A percentile compares a stretch with the other conserved stretches of the same genome.
phyloP scores from a whole-genome alignment of 2,113 vertebrate genomes.

The Procavia capensis region DNA sequence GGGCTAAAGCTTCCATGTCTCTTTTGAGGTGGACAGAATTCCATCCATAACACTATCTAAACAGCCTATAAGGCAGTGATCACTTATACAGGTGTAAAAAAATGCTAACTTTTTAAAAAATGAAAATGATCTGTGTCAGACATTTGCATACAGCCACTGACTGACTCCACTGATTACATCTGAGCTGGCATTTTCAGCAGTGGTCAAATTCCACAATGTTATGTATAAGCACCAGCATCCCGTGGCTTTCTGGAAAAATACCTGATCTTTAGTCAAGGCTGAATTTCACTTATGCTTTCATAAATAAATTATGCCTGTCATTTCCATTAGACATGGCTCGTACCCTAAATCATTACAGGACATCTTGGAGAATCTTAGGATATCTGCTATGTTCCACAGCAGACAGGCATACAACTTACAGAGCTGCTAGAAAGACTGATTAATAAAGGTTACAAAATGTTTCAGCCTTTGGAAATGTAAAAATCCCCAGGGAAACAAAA shows the following conservation, averaged over 20 bases:
- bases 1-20: too few species aligned
- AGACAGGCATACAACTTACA: not conserved
- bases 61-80: not conserved
- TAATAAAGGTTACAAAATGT: not conserved
- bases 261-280: not conserved
- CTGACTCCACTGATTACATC: not conserved
- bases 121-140: not conserved
- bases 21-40: too few species aligned
- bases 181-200: not conserved
- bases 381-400: not conserved
- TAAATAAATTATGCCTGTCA: not conserved
- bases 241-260: not conserved
- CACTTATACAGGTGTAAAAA: too few species aligned
- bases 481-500: not conserved
- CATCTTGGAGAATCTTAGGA: not conserved
- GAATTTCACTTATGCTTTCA: not conserved
- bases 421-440: not conserved
- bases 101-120: too few species aligned
- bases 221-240: accelerated
- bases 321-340: not conserved
- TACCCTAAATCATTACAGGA: not conserved
- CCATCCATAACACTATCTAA: too few species aligned
- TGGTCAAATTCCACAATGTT: not conserved
- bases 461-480: not conserved
- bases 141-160: not conserved